Evolutionary conservation across 2,888 invertebrate genomes (phyloP).

Genomic region (Oligia strigilis): DNA sequence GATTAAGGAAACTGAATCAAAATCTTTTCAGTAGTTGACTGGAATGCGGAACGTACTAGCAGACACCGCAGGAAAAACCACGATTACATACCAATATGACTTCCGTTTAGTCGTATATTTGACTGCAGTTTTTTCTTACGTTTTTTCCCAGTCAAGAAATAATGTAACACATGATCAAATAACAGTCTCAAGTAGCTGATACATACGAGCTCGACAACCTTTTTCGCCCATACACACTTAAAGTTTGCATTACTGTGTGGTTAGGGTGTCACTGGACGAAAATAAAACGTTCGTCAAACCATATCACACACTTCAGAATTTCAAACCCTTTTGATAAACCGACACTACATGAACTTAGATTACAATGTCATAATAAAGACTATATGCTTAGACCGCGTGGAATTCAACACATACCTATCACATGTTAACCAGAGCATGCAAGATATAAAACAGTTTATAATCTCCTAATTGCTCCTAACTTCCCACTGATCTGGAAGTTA

Average conservation of each 20-base stretch:
- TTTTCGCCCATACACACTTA: neutral
- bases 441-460: constrained; percentile 32
- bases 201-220: too few relatives aligned
- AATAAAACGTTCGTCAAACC: neutral
- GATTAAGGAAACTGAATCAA: neutral
- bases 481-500: constrained; percentile 21
- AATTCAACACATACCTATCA: constrained; percentile 30
- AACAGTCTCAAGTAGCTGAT: neutral
- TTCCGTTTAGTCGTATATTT: neutral
- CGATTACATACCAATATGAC: too few relatives aligned
- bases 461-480: constrained; percentile 44
- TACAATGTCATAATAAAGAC: constrained; percentile 8
- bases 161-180: neutral
- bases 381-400: constrained; percentile 10
- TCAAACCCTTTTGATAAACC: neutral
- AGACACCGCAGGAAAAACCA: neutral
- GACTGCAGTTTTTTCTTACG: neutral
- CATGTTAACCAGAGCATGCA: constrained; percentile 47
- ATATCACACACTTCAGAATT: neutral
- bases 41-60: neutral
- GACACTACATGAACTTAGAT: neutral
- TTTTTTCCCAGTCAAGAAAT: neutral
- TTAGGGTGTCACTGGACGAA: neutral
- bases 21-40: neutral
- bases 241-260: neutral